These are phyloP conservation scores for Muscidifurax raptorellus DNA, from an alignment of 1,140 invertebrate genomes.

Conservation along the genomic window DNA sequence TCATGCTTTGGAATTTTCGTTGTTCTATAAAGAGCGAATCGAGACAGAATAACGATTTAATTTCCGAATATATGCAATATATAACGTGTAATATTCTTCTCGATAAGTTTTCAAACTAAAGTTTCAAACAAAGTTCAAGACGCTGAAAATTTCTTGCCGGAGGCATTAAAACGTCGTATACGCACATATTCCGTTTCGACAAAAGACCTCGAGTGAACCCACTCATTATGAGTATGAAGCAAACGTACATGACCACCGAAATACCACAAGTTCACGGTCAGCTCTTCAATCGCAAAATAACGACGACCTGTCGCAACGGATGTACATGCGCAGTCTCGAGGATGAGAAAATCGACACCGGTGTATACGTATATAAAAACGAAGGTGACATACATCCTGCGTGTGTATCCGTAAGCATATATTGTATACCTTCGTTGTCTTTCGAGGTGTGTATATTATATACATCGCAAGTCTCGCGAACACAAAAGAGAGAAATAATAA, in stretches of 20 bases:
- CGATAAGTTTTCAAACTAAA: no score
- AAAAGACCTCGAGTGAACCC: background rate
- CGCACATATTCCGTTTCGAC: background rate
- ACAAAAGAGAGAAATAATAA: constrained; percentile 40
- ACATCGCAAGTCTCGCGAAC: background rate
- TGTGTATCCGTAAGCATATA: background rate
- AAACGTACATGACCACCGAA: background rate
- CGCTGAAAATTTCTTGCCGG: constrained; percentile 5
- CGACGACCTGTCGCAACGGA: background rate
- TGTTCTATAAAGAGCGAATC: background rate
- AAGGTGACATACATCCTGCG: background rate
- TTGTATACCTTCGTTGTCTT: background rate
- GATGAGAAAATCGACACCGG: constrained; percentile 11
- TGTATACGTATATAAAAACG: no score
- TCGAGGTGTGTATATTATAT: background rate
- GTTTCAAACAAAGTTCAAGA: no score
- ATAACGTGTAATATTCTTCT: no score
- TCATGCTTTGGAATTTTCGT: background rate
- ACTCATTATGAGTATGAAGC: background rate
- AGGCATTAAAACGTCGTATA: constrained; percentile 8
- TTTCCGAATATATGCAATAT: no score
- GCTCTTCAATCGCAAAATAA: background rate
- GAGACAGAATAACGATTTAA: no score
- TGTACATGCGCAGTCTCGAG: background rate
- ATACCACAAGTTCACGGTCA: background rate